These are phyloP conservation scores for Myiozetetes cayanensis DNA, from an alignment of 2,113 vertebrate genomes.

Conservation along the genomic window DNA sequence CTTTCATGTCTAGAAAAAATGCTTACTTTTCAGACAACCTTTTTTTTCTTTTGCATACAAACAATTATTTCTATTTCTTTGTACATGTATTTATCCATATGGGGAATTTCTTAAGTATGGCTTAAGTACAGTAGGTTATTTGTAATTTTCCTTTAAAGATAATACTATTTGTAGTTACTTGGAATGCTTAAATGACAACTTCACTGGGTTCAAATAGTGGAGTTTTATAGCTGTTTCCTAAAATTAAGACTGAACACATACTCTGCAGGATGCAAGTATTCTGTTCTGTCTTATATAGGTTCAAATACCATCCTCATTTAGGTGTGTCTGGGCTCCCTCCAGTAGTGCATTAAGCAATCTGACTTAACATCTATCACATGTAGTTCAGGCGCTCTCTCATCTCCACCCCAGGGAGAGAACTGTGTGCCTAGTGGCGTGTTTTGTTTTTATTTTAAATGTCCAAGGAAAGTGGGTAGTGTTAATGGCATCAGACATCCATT, in stretches of 20 bases:
- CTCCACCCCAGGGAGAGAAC: constrained; percentile 53
- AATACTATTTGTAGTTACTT: neutral
- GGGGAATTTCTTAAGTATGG: neutral
- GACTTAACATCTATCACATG: constrained; percentile 52
- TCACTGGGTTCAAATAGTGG: neutral
- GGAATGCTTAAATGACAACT: neutral
- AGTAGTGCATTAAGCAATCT: constrained; percentile 42
- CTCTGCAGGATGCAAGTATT: neutral
- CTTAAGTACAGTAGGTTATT: neutral
- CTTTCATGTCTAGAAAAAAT: neutral
- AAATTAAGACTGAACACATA: neutral
- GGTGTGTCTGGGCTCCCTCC: constrained; percentile 24
- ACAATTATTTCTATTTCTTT: neutral
- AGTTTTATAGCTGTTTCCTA: neutral
- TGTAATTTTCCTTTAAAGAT: neutral
- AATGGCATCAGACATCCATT: constrained; percentile 58
- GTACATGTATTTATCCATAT: neutral
- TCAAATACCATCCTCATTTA: constrained; percentile 7
- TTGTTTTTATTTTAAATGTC: constrained; percentile 57
- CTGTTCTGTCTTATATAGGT: neutral
- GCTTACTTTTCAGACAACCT: neutral
- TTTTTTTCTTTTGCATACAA: neutral
- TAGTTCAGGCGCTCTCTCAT: constrained; percentile 27
- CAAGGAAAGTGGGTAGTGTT: constrained; percentile 32
- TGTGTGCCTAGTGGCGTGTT: constrained; percentile 34